phyloP scores from a whole-genome alignment of 37 sponge, comb jelly and placozoan genomes.

The Mnemiopsis leidyi region DNA sequence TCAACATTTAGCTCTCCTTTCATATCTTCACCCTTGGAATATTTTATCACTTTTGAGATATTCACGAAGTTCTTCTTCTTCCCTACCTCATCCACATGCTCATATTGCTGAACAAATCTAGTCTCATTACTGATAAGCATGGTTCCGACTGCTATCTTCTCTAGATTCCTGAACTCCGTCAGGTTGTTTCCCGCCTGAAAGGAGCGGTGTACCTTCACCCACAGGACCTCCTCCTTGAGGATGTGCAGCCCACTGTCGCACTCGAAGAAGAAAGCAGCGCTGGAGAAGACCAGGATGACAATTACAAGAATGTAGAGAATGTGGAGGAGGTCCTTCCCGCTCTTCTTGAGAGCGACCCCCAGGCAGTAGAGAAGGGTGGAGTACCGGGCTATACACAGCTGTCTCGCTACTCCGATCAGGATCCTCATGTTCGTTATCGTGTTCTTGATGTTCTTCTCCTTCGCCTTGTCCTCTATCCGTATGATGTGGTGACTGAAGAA shows the following conservation, averaged over 20 bases:
- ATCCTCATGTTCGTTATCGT: background rate
- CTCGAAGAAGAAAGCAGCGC: conserved; percentile 16
- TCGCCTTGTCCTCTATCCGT: background rate
- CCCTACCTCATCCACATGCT: background rate
- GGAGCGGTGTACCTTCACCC: background rate
- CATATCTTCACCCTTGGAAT: too few species aligned
- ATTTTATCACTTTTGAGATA: background rate
- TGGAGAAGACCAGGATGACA: conserved; percentile 9
- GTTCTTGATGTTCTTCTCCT: background rate
- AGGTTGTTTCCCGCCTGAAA: background rate
- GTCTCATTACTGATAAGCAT: background rate
- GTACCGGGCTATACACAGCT: conserved; percentile 15
- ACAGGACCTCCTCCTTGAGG: background rate
- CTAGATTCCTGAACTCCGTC: background rate
- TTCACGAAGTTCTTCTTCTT: background rate
- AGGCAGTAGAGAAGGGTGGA: background rate
- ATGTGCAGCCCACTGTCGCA: background rate
- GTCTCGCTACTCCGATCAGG: background rate
- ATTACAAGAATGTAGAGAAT: conserved; percentile 4
- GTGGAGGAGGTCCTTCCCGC: conserved; percentile 28
- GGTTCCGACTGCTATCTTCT: background rate
- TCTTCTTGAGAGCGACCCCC: background rate
- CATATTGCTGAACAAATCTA: background rate
- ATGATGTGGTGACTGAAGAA: background rate
- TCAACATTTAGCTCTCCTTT: background rate